A percentile compares a stretch with the other conserved stretches of the same genome.
Conservation (phyloP, 2,797 vertebrate genomes). For the Bradypus variegatus region DNA sequence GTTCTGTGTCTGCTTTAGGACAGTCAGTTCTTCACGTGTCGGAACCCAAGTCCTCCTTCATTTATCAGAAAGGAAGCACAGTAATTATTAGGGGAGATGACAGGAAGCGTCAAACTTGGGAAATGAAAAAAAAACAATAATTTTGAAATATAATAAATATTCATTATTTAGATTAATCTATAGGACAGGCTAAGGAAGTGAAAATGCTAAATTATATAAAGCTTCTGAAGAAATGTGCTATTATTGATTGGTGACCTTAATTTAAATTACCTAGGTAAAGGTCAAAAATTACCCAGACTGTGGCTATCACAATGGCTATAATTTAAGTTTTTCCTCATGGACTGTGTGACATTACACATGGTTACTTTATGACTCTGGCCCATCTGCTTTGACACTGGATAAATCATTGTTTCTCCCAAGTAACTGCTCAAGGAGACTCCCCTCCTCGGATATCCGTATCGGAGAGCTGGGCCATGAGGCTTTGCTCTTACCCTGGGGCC, state of each 20-base stretch:
- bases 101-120: neutral
- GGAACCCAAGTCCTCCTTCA: neutral
- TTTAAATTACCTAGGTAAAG: neutral
- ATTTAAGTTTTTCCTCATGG: neutral
- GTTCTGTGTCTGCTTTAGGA: neutral
- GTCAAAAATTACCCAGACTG: neutral
- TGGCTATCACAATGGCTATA: too few relatives aligned
- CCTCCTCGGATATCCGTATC: accelerated
- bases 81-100: neutral
- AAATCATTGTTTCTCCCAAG: neutral
- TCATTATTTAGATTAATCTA: neutral
- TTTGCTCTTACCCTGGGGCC: neutral
- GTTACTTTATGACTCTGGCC: neutral
- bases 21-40: neutral
- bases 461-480: accelerated
- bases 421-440: accelerated
- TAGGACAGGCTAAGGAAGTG: neutral
- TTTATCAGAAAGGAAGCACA: neutral
- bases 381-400: neutral
- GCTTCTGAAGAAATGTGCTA: neutral
- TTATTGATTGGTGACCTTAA: neutral
- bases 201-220: neutral
- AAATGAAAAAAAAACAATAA: neutral
- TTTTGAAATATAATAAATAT: neutral
- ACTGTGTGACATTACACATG: neutral